These are phyloP conservation scores for Dasyprocta punctata DNA, from an alignment of 2,113 vertebrate species.

Conservation along the genomic window DNA sequence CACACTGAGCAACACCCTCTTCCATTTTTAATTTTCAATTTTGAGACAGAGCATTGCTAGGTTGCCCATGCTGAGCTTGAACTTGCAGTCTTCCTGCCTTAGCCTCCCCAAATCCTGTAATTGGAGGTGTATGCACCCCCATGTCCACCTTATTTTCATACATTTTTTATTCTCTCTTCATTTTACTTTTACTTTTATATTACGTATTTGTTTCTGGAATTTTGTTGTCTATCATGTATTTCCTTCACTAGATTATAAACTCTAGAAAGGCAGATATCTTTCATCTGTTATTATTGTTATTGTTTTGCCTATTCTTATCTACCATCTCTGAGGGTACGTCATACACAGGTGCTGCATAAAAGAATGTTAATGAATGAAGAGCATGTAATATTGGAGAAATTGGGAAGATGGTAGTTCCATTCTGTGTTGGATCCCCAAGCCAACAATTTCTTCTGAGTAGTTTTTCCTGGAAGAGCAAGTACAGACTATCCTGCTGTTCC, in stretches of 20 bases:
- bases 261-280: background rate
- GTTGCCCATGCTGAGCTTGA: background rate
- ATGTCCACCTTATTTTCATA: background rate
- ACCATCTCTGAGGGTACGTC: background rate
- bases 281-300: background rate
- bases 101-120: background rate
- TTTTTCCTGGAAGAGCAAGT: background rate
- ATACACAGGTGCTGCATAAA: background rate
- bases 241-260: background rate
- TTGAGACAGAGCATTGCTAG: background rate
- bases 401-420: background rate
- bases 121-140: background rate
- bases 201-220: constrained; percentile 18
- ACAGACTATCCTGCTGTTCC: background rate
- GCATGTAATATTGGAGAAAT: background rate
- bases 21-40: background rate
- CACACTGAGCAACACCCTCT: background rate
- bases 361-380: constrained; percentile 4
- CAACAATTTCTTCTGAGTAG: background rate
- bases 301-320: constrained; percentile 16
- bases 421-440: background rate
- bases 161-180: background rate
- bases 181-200: background rate
- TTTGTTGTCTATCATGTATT: background rate
- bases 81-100: background rate